Base-by-base conservation (phyloP, 2,888 invertebrate genomes). In the Isoperla grammatica region DNA sequence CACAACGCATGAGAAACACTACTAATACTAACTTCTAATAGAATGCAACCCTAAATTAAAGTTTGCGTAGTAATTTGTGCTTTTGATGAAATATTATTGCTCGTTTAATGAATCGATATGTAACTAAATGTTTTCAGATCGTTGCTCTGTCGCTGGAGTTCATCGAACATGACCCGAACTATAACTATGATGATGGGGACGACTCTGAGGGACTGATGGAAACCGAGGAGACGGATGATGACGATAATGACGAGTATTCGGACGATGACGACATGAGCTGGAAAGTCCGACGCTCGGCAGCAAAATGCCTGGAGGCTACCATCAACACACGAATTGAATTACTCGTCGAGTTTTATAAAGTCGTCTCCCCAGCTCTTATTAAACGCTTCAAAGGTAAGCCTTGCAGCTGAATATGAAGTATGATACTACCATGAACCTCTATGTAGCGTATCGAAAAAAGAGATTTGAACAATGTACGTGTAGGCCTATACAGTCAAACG, bases 221-320 rank as follows among this genome's bases (percentile, higher is more conserved):
- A 0, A 74, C 88, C 67, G 86, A 86, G 62, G 83, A 83, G 45
- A 80, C 76, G 1, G 85, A 84, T 54, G 89, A 87, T 48, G 91
- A 90, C 22, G 86, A 86, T 65, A 92, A 94, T 66, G 94, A 95
- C 70, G 97, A 97, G 70, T 99, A 98, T 73, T 96, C 96, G 49
- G 99, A 99, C 74, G 99, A 99, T 74, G 99, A 99, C 73, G 99
- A 99, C 72, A 95, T 99, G 91, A 95, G 95, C 62, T 99, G 99
- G 98, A 97, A 98, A 80, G 92, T 92, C 9, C 81, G 99, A 39
- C 84, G 99, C 43, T 91, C 98, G 0, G 93, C 98, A 4, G 98
- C 99, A 0, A 99, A 99, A 76, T 98, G 98, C 71, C 78, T 99
- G 15, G 96, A 98, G 75, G 94, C 97, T 0, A 86, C 98, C 35